Conservation (phyloP, 1,140 invertebrate genomes). For the Drosophila saltans region DNA sequence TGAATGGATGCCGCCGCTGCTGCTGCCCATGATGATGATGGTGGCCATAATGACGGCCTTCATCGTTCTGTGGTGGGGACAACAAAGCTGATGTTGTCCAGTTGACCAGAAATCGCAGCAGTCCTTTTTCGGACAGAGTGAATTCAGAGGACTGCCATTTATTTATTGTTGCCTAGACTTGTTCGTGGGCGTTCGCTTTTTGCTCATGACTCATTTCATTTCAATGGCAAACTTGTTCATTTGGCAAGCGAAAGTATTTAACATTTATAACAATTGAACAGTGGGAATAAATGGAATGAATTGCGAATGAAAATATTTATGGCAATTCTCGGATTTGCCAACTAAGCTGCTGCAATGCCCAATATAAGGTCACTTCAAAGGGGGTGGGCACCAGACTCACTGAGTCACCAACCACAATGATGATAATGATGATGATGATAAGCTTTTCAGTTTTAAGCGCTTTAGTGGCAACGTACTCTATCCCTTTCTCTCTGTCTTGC, state of each 20-base stretch:
- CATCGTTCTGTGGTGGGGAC: conserved; percentile 29
- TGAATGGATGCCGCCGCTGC: too few species aligned
- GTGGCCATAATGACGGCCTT: conserved; percentile 41
- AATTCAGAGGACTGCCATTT: conserved; percentile 14
- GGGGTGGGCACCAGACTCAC: neutral
- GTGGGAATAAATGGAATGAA: conserved; percentile 6
- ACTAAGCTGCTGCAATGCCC: too few species aligned
- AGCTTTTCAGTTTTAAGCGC: conserved; percentile 67
- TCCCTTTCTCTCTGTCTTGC: conserved; percentile 3
- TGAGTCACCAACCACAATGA: neutral
- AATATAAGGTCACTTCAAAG: neutral
- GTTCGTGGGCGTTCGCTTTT: conserved; percentile 42
- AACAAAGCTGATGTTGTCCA: conserved; percentile 19
- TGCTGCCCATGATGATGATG: conserved; percentile 21
- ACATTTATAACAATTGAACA: conserved; percentile 59
- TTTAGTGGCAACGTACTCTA: conserved; percentile 36
- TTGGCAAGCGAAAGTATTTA: conserved; percentile 71
- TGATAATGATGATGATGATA: conserved; percentile 35
- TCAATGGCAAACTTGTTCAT: conserved; percentile 73
- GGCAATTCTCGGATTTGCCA: neutral
- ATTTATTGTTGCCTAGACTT: conserved; percentile 40
- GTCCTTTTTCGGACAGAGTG: conserved; percentile 29
- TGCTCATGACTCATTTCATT: conserved; percentile 74
- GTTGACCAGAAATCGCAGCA: conserved; percentile 60
- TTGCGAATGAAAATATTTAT: conserved; percentile 4